phyloP scores from a whole-genome alignment of 2,113 vertebrate species.

The Syngnathus scovelli region DNA sequence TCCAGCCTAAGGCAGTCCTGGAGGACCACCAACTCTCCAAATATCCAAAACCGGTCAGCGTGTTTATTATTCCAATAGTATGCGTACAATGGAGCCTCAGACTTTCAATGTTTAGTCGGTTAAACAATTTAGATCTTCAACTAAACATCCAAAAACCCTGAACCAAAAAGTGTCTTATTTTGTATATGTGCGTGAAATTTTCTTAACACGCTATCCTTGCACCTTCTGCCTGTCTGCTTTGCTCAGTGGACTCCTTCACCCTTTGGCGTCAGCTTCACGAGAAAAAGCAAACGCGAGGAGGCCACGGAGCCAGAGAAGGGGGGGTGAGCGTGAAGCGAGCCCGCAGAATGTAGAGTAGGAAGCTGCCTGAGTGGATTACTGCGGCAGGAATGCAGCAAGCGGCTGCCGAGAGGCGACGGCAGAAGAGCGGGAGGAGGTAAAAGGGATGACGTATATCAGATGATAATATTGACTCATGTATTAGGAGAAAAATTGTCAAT shows the following conservation, averaged over 20 bases:
- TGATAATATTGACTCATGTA: background rate
- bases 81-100: background rate
- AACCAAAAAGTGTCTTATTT: background rate
- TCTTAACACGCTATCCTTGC: slow-evolving; percentile 33
- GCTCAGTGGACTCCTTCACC: slow-evolving; percentile 37
- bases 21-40: background rate
- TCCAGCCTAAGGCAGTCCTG: background rate
- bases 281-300: slow-evolving; percentile 4
- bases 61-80: background rate
- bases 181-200: background rate
- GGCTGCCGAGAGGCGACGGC: slow-evolving; percentile 21
- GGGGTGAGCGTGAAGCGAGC: slow-evolving; percentile 11
- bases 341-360: slow-evolving; percentile 57
- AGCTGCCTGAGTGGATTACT: slow-evolving; percentile 56
- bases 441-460: slow-evolving; percentile 15
- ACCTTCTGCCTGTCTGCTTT: slow-evolving; percentile 33
- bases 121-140: background rate
- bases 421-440: background rate
- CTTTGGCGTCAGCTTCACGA: slow-evolving; percentile 49
- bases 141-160: background rate
- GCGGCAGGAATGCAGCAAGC: slow-evolving; percentile 59
- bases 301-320: background rate
- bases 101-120: background rate
- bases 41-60: background rate
- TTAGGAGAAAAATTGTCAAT: background rate